Base-by-base conservation (phyloP, 2,113 vertebrate genomes). In the Meleagris gallopavo region DNA sequence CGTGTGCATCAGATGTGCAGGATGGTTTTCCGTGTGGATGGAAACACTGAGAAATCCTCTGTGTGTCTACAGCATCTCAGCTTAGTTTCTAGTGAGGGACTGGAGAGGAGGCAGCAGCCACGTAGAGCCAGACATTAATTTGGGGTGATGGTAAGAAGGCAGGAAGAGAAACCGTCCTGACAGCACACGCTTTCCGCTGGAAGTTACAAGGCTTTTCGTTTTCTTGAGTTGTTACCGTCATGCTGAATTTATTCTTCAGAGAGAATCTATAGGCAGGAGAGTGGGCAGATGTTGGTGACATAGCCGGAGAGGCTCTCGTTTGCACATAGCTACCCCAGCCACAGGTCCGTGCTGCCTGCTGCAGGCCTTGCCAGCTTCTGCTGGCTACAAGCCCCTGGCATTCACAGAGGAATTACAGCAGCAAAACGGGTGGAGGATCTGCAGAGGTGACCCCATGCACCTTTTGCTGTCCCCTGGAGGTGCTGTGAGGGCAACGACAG, bases 401-500 rank as follows among this genome's bases (percentile, higher is more conserved):
- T 52, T 41, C 90, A n/a, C 78, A 50, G 38, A 79, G 57, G 57
- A 75, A 24, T 40, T 48, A 34, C 46, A 25, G 6, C 14, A 64
- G 50, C 46, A 58, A 30, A 71, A 52, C 0, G 1, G 22, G 21
- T 40, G 50, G 40, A 80, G 27, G 21, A 54, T 19, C 29, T 54
- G 27, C 34, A 67, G 16, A 19, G 14, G 0, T 60, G 60, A 46
- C 32, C 41, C 6, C 2, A 0, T 0, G 0, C 3, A 2, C 11
- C 38, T 36, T 22, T 43, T 72, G 57, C 52, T 72, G 11, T 38
- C 20, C 1, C 0, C 13, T 25, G 2, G 4, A 82, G 52, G 13
- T 34, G 27, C 30, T 65, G 62, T 9, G 13, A 77, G 43, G 13
- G 43, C 11, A 20, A 13, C 32, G 55, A 55, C 20, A 88, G 57